Evolutionary conservation across 2,888 invertebrate species (phyloP).

Genomic region (Malthinus flaveolus): DNA sequence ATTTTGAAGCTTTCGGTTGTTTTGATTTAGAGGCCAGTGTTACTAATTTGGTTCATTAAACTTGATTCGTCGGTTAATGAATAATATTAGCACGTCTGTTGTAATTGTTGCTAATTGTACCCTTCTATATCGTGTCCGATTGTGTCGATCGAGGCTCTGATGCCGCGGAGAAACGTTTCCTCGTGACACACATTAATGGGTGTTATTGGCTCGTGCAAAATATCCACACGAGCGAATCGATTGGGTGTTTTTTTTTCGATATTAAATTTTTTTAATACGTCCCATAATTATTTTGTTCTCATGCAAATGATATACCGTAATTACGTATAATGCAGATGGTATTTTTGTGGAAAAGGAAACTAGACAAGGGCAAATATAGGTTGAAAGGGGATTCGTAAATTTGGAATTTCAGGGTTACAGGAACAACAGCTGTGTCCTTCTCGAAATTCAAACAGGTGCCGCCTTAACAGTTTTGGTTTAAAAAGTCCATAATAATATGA

Average conservation of each 20-base stretch:
- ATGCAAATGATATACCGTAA: background rate
- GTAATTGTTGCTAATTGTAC: constrained; percentile 9
- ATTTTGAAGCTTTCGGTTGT: constrained; percentile 8
- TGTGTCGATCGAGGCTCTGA: background rate
- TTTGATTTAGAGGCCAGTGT: constrained; percentile 17
- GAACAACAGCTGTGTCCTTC: constrained; percentile 21
- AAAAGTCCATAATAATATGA: no score
- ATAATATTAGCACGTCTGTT: constrained; percentile 20
- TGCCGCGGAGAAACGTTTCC: constrained; percentile 12
- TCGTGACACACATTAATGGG: constrained; percentile 12
- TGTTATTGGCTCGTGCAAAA: background rate
- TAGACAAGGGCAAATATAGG: constrained; percentile 21
- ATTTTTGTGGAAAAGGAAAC: constrained; percentile 7
- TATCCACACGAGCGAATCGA: no score
- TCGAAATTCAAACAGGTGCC: constrained; percentile 22
- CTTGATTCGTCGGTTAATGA: constrained; percentile 18
- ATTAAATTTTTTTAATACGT: no score
- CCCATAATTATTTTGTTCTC: no score
- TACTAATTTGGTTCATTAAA: constrained; percentile 26
- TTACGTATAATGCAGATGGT: constrained; percentile 18
- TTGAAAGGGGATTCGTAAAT: constrained; percentile 17
- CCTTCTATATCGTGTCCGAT: background rate
- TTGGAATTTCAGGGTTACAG: constrained; percentile 24
- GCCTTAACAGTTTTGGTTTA: constrained; percentile 9
- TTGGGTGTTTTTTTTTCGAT: no score